These are phyloP conservation scores for Sepiola atlantica DNA, from an alignment of 2,888 invertebrate species.

Conservation along the genomic window DNA sequence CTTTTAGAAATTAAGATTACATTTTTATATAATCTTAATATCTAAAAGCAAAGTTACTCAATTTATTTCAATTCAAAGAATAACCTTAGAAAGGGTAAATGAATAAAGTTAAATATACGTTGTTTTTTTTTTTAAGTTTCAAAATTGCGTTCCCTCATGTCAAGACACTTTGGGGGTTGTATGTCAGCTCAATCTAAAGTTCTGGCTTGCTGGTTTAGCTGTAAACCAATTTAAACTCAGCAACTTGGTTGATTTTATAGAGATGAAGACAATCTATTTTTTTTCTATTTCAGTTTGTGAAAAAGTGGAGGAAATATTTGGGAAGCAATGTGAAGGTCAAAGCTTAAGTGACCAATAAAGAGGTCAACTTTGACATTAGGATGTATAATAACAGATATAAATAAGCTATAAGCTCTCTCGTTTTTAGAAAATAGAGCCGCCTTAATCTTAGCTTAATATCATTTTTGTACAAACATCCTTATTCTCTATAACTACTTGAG, in stretches of 20 bases:
- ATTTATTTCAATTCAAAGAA: too few species aligned
- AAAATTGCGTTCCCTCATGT: too few species aligned
- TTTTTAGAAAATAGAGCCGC: not conserved
- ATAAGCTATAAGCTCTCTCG: not conserved
- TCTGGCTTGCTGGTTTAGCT: not conserved
- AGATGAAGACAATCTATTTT: not conserved
- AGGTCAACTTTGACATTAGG: not conserved
- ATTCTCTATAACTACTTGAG: not conserved
- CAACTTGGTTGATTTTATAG: not conserved
- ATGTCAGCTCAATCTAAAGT: too few species aligned
- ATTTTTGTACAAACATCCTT: not conserved
- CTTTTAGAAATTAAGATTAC: too few species aligned
- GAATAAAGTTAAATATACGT: too few species aligned
- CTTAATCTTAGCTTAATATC: not conserved
- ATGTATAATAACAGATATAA: constrained; percentile 9
- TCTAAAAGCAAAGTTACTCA: too few species aligned
- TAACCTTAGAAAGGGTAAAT: too few species aligned
- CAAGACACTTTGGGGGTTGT: too few species aligned
- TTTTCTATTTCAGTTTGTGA: not conserved
- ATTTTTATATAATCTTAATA: too few species aligned
- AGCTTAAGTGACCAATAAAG: not conserved
- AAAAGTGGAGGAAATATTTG: not conserved
- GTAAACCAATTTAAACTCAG: not conserved
- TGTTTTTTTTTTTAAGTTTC: too few species aligned
- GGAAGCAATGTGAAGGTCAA: not conserved